Base-by-base conservation (phyloP, 2,797 vertebrate genomes). In the Enteromius viviparus region DNA sequence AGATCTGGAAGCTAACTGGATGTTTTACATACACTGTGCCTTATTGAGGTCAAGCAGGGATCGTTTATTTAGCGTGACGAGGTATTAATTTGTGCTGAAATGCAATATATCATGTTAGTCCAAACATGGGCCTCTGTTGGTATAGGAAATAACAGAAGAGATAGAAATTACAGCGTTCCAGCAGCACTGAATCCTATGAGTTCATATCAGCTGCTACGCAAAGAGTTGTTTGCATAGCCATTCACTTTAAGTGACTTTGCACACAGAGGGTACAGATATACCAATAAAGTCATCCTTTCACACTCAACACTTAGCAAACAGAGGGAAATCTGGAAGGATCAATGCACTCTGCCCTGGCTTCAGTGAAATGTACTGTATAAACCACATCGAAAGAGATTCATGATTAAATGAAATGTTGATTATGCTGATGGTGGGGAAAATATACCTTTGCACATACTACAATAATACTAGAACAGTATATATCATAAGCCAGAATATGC, bases 251-350 rank as follows among this genome's bases (percentile, higher is more conserved):
- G 85, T 90, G 87, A 87, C 89, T 90, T 87, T 90, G 89, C 91
- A 92, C 89, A 92, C 89, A 90, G 81, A 82, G 49, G 83, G 84
- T 88, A 84, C 84, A 65, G 84, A 90, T 60, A 86, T 83, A 89
- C 86, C 75, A 88, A 89, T 89, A 87, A 92, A 91, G 81, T 69
- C 80, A 66, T 81, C 76, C 89, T 85, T 91, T 84, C 87, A 89
- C 88, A 91, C 90, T 91, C 87, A 90, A 89, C 89, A 89, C 86
- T 88, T 85, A 84, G 81, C 89, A 89, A 87, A 91, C 82, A 86
- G 72, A 85, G 72, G 51, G 60, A 76, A 85, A 86, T 80, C 88
- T 78, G 87, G 82, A 85, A 87, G 82, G 84, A 85, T 85, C 58
- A 78, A 34, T 66, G 89, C 75, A 86, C 66, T 79, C 69, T 87